Evolutionary conservation across 2,113 vertebrate genomes (phyloP).

Genomic region (Centropus bengalensis): DNA sequence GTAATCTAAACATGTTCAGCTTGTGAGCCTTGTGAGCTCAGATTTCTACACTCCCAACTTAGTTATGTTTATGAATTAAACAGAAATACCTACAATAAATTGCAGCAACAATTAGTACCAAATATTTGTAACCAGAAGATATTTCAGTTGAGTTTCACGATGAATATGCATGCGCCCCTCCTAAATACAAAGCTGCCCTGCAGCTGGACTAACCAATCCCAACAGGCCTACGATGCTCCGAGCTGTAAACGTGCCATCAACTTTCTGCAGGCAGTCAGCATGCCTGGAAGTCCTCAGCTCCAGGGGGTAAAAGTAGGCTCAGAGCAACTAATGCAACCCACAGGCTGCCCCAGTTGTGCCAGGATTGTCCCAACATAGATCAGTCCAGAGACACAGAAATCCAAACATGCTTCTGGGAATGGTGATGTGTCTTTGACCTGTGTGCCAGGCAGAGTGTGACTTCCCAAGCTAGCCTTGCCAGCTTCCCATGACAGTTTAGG

Average conservation of each 20-base stretch:
- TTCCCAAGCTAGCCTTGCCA: background rate
- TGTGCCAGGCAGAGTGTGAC: background rate
- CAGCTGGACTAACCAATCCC: background rate
- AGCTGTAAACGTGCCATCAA: background rate
- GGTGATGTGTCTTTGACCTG: background rate
- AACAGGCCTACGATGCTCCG: background rate
- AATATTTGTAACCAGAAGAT: background rate
- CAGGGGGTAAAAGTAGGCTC: background rate
- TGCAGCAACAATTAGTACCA: background rate
- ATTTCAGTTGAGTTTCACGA: background rate
- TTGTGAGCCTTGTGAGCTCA: background rate
- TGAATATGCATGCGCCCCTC: rapidly evolving
- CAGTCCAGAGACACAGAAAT: background rate
- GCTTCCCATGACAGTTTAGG: background rate
- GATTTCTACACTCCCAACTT: background rate
- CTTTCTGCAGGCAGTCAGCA: background rate
- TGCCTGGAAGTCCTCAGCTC: background rate
- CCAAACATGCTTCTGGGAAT: background rate
- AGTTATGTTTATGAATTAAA: background rate
- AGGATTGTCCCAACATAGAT: background rate
- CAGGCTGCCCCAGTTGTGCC: background rate
- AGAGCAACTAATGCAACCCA: background rate
- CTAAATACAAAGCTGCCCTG: rapidly evolving
- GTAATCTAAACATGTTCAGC: background rate
- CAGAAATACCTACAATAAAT: background rate